phyloP scores from a whole-genome alignment of 2,113 vertebrate species.

The Tachycineta bicolor region DNA sequence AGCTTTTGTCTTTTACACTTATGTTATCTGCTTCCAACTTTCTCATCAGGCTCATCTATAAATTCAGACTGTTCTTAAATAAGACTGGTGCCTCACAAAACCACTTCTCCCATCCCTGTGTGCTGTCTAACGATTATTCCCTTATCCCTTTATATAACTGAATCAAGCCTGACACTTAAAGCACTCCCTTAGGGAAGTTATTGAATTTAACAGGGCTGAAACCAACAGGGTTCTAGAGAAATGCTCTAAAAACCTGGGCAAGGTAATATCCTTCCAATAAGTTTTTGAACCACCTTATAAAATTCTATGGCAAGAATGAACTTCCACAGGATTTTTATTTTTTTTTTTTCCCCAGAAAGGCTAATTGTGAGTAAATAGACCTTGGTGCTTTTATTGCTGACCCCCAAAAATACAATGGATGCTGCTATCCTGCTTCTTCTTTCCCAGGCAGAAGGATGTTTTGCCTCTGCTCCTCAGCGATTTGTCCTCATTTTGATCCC shows the following conservation, averaged over 20 bases:
- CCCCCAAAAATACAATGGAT: background rate
- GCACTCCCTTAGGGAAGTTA: constrained; percentile 61
- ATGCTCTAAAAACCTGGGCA: constrained; percentile 7
- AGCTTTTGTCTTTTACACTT: background rate
- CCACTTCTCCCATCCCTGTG: constrained; percentile 39
- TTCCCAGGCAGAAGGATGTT: background rate
- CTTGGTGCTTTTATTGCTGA: background rate
- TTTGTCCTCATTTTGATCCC: accelerated
- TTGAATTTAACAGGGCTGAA: constrained; percentile 60
- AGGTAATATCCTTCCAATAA: background rate
- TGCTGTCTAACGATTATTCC: constrained; percentile 31
- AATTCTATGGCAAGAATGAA: background rate
- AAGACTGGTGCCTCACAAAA: constrained; percentile 46
- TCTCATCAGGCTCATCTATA: constrained; percentile 46
- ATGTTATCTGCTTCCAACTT: background rate
- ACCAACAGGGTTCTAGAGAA: constrained; percentile 43
- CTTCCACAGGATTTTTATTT: background rate
- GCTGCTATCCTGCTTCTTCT: background rate
- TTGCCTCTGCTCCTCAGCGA: background rate
- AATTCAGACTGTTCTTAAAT: constrained; percentile 56
- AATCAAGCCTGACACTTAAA: constrained; percentile 63
- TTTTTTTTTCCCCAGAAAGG: background rate
- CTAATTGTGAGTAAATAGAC: background rate
- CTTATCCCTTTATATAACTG: constrained; percentile 56
- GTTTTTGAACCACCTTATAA: background rate